Evolutionary conservation across 2,797 vertebrate genomes (phyloP), one percentile per base, ranked within the genome.

Genomic region (Acanthopagrus latus): DNA sequence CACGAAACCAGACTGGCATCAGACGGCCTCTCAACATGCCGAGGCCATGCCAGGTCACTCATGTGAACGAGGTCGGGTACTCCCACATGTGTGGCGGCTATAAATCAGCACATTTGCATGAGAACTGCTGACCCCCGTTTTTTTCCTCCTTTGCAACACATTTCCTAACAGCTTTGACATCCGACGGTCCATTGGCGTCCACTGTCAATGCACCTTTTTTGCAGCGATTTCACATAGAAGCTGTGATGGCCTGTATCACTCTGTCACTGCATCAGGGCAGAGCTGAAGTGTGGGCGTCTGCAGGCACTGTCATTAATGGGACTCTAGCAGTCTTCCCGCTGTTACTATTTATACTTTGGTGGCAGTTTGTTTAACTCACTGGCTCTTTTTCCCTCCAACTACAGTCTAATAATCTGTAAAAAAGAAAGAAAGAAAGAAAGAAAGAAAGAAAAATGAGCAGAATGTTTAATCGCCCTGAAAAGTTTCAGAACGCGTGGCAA

Each of bases 1-100:
- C 44, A 66, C 54, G 21, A 72, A 72, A 73, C 27, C 71, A 56
- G 47, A 78, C 7, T 74, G 76, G 52, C 74, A 58, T 74, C 57
- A 65, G 55, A 74, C 69, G 76, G 46, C 76, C 47, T 82, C 73
- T 82, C 50, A 57, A 80, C 88, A 90, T 84, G 71, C 76, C 76
- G 78, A 73, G 90, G 91, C 64, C 86, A 90, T 80, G 74, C 57
- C 72, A 87, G 93, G 92, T 88, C 88, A 89, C 67, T 81, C 77
- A 63, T 81, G 85, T 88, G 75, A 88, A 89, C 78, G 85, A 83
- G 87, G 85, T 89, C 88, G 88, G 47, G 86, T 82, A 78, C 79
- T 89, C 84, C 76, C 86, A 88, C 74, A 80, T 81, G 84, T 88
- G 83, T 85, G 65, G 58, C 23, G 10, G 50, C 76, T 38, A 74